phyloP scores from a whole-genome alignment of 2,797 vertebrate species.

The Coregonus ussuriensis region DNA sequence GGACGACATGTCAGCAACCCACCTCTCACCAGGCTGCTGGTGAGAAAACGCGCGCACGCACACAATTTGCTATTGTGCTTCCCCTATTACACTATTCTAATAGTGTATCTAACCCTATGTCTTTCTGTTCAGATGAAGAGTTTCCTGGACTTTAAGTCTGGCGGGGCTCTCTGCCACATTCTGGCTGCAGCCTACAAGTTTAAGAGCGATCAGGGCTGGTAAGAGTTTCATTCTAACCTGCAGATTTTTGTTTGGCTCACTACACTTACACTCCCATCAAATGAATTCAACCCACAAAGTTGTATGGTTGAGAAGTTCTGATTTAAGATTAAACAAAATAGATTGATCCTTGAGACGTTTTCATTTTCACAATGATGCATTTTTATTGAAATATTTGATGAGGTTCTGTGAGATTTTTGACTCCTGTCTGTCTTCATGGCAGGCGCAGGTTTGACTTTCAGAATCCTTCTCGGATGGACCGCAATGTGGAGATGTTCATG shows the following conservation, averaged over 20 bases:
- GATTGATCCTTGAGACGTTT: neutral
- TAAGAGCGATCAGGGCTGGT: conserved; percentile 99
- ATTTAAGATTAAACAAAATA: neutral
- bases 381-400: neutral
- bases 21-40: conserved; percentile 93
- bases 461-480: conserved; percentile 97
- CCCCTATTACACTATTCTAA: neutral
- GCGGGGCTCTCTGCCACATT: conserved; percentile 93
- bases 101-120: neutral
- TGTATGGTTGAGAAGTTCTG: neutral
- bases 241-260: neutral
- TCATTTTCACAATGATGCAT: neutral
- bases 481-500: conserved; percentile 99
- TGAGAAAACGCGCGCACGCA: conserved; percentile 50
- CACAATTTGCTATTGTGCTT: neutral
- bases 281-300: neutral
- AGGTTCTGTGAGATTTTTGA: conserved; percentile 55
- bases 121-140: conserved; percentile 85
- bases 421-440: conserved; percentile 76
- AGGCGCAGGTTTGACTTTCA: conserved; percentile 99
- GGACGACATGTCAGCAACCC: conserved; percentile 98
- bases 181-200: conserved; percentile 98
- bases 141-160: conserved; percentile 97
- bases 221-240: conserved; percentile 67
- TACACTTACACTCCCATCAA: neutral